Percentiles rank a stretch among this genome's conserved stretches.
phyloP scores from a whole-genome alignment of 1,140 invertebrate genomes.

The Leptinotarsa texana region DNA sequence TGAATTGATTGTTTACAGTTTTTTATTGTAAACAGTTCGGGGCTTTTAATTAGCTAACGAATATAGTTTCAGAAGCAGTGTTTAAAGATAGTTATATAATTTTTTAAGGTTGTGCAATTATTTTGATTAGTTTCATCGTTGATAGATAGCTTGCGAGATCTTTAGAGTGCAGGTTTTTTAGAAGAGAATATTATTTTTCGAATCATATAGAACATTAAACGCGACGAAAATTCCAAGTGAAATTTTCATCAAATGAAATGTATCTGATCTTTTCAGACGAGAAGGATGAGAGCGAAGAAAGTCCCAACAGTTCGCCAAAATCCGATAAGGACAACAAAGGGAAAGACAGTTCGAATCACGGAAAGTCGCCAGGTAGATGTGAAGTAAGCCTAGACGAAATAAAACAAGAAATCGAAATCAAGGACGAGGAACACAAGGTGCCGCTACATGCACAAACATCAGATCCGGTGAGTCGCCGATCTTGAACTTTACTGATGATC shows the following conservation, averaged over 20 bases:
- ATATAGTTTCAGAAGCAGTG: too few species aligned
- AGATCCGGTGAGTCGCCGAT: constrained; percentile 57
- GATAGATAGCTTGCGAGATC: too few species aligned
- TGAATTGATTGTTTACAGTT: neutral
- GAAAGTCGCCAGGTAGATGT: constrained; percentile 40
- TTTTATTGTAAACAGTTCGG: neutral
- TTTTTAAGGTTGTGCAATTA: too few species aligned
- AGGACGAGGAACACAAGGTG: constrained; percentile 59
- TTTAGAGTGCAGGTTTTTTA: too few species aligned
- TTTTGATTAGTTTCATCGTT: too few species aligned
- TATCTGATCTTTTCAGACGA: constrained; percentile 55
- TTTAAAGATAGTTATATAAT: too few species aligned
- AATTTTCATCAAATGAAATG: too few species aligned
- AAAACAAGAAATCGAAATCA: constrained; percentile 43
- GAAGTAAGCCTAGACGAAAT: constrained; percentile 38
- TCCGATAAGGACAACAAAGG: constrained; percentile 39
- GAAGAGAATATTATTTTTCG: too few species aligned
- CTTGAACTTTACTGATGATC: neutral
- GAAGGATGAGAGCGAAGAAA: constrained; percentile 60
- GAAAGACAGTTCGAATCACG: constrained; percentile 43
- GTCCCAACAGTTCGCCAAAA: constrained; percentile 47
- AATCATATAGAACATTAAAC: too few species aligned
- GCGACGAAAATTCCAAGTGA: too few species aligned
- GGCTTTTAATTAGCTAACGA: too few species aligned
- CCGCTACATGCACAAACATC: constrained; percentile 60